A percentile compares a stretch with the other conserved stretches of the same genome.
These are phyloP conservation scores for Empidonax alnorum DNA, from an alignment of 2,113 vertebrate genomes.

Conservation along the genomic window DNA sequence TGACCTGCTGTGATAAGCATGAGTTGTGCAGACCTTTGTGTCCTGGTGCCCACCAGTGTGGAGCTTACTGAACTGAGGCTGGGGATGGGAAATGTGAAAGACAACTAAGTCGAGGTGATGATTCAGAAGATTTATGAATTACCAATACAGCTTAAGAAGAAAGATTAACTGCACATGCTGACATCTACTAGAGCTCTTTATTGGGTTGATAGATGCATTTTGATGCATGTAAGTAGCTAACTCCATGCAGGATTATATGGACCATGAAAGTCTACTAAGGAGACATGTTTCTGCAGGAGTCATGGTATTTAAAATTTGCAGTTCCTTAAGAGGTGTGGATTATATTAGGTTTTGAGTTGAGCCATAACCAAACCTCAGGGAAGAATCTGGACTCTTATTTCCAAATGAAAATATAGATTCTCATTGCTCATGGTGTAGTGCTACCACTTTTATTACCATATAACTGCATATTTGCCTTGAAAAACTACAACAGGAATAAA, in stretches of 20 bases:
- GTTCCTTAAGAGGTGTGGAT: fast-evolving
- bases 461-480: slow-evolving; percentile 18
- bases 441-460: background rate
- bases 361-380: background rate
- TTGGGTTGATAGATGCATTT: background rate
- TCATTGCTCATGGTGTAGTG: background rate
- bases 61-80: background rate
- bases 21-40: background rate
- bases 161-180: background rate
- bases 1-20: background rate
- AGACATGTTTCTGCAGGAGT: background rate
- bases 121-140: background rate
- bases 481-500: slow-evolving; percentile 42
- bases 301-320: background rate
- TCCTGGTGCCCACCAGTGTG: background rate
- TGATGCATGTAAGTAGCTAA: background rate
- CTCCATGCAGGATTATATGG: background rate
- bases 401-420: background rate
- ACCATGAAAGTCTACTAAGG: background rate
- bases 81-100: background rate
- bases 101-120: background rate
- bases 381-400: background rate
- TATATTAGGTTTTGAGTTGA: background rate
- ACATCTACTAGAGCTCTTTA: background rate
- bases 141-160: background rate